Evolutionary conservation across 1,140 invertebrate genomes (phyloP), one percentile per base, ranked within the genome.

Genomic region (Eufriesea mexicana): DNA sequence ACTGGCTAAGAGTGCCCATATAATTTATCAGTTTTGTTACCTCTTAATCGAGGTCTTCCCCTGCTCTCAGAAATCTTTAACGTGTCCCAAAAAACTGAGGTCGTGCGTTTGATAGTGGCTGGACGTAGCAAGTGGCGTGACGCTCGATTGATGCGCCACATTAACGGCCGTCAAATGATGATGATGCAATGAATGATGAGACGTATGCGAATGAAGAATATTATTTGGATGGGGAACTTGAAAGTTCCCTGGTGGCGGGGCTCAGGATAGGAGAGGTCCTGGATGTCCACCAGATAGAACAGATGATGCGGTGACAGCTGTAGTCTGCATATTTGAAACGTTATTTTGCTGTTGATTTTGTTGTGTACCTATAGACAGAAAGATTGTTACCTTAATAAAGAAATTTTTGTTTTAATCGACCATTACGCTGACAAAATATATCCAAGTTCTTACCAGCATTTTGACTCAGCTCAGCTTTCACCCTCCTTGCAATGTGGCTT

Each of bases 381-480:
- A 68, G 6, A 45, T 45, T 10, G 14, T 55, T 42, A 28, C 1
- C 1, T 0, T 25, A 54, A 45, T n/a, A 49, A 67, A 16, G 7
- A 75, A 64, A 55, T 2, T 51, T n/a, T 67, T 45, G 18, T 35
- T 23, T 59, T 6, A 23, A 5, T 47, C 59, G 2, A 23, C 0
- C 47, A 20, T 49, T 16, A 5, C 20, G 47, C 5, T 1, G n/a
- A 70, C 18, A n/a, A 42, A 16, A 16, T 23, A 8, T 23, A 35
- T 23, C 35, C 18, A 16, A 10, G 67, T 61, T 18, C 88, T 92
- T 86, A 94, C 94, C 92, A 55, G 93, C 91, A 87, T 94, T 91
- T 91, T 97, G 95, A 85, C 97, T 96, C 85, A 98, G 95, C 94
- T 98, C 97, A 1, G 97, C 97, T 90, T 98, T 98, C 14, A 98